Conservation (phyloP, 2,113 vertebrate genomes). For the Gopherus flavomarginatus region DNA sequence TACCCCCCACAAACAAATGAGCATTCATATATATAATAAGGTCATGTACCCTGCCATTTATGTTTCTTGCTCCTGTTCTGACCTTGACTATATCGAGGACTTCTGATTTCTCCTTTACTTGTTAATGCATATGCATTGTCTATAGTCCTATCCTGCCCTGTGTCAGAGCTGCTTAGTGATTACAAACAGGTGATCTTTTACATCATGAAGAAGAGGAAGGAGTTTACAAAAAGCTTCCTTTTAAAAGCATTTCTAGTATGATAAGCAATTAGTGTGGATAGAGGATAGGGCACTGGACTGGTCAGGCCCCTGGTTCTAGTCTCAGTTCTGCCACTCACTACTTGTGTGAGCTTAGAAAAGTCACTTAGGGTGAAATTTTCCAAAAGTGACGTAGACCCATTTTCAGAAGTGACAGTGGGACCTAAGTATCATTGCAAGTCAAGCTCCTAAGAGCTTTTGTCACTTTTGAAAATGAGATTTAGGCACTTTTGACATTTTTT, state of each 20-base stretch:
- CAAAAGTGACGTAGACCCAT: not conserved
- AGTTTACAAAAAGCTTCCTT: not conserved
- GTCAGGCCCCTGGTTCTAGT: not conserved
- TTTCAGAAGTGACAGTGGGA: not conserved
- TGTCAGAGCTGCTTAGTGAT: not conserved
- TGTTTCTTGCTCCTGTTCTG: not conserved
- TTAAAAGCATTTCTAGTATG: not conserved
- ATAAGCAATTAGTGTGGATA: not conserved
- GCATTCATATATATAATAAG: not conserved
- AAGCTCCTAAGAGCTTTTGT: not conserved
- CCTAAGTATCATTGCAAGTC: not conserved
- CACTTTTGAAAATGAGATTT: not conserved
- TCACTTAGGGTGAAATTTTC: not conserved
- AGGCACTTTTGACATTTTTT: not conserved
- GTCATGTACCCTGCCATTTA: not conserved
- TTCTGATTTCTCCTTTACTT: conserved; percentile 1
- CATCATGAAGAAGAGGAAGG: not conserved
- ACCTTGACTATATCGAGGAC: accelerated
- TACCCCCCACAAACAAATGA: not conserved
- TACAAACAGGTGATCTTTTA: not conserved
- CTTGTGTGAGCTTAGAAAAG: not conserved
- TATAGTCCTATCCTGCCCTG: not conserved
- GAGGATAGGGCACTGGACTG: not conserved
- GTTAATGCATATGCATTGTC: not conserved
- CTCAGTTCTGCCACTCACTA: not conserved